Percentiles rank a stretch among this genome's conserved stretches.
Evolutionary conservation across 2,888 invertebrate genomes (phyloP).

Genomic region (Dicranocentrus wangi): DNA sequence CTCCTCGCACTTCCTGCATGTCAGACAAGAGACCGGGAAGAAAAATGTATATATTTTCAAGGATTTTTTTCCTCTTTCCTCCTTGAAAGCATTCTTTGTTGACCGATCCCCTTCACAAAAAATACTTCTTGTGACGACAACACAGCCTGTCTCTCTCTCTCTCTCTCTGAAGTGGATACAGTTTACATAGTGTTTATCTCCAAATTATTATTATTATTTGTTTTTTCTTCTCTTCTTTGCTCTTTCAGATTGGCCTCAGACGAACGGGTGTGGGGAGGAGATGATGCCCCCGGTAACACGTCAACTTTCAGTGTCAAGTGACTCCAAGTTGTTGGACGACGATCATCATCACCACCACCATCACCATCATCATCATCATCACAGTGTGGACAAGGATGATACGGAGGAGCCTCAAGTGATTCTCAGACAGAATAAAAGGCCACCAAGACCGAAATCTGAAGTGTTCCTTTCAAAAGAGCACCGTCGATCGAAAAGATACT

Average conservation of each 20-base stretch:
- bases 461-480: constrained; percentile 88
- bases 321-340: constrained; percentile 92
- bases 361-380: constrained; percentile 42
- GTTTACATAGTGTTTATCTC: too few relatives aligned
- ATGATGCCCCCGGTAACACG: constrained; percentile 80
- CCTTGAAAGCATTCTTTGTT: too few relatives aligned
- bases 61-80: too few relatives aligned
- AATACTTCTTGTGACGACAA: too few relatives aligned
- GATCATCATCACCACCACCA: constrained; percentile 74
- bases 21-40: too few relatives aligned
- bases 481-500: constrained; percentile 92
- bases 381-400: constrained; percentile 76
- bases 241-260: constrained; percentile 71
- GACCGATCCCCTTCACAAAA: too few relatives aligned
- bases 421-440: constrained; percentile 91
- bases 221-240: too few relatives aligned
- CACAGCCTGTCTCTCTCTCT: too few relatives aligned
- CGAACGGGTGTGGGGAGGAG: constrained; percentile 71
- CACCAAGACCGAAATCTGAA: constrained; percentile 96
- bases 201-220: too few relatives aligned
- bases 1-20: too few relatives aligned
- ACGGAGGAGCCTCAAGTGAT: constrained; percentile 89
- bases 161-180: too few relatives aligned
- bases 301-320: constrained; percentile 92
- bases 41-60: too few relatives aligned